Conservation (phyloP, 2,888 invertebrate genomes). For the Dryomyza anilis region DNA sequence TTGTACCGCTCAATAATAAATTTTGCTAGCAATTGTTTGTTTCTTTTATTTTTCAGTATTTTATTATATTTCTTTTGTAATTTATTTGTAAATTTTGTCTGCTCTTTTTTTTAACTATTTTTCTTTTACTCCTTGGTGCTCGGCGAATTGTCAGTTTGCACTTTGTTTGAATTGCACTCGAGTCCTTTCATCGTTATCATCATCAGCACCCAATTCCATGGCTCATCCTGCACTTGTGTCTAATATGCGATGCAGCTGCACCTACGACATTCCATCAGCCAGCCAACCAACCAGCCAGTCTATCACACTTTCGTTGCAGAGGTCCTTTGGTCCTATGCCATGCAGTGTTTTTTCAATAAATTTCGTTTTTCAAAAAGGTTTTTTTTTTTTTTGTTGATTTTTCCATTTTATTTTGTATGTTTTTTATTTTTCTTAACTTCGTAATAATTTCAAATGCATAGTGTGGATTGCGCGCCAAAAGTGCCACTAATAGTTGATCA, state of each 20-base stretch:
- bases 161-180: slow-evolving; percentile 12
- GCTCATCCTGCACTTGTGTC: slow-evolving; percentile 9
- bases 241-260: no score
- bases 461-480: slow-evolving; percentile 6
- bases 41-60: neutral
- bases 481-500: slow-evolving; percentile 19
- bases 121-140: neutral
- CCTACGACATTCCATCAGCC: no score
- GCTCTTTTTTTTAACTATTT: neutral
- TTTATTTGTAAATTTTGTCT: no score
- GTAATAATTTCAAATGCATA: slow-evolving; percentile 17
- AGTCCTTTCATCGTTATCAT: slow-evolving; percentile 11
- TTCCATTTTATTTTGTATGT: no score
- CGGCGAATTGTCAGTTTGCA: slow-evolving; percentile 13
- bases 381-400: neutral
- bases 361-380: neutral
- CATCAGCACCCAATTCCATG: slow-evolving; percentile 4
- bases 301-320: no score
- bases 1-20: neutral
- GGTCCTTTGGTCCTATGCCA: neutral
- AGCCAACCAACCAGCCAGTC: no score
- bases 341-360: slow-evolving; percentile 2
- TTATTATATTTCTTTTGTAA: no score
- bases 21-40: neutral
- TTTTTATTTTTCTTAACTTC: neutral